Evolutionary conservation across 2,888 invertebrate species (phyloP).

Genomic region (Charanyca ferruginea): DNA sequence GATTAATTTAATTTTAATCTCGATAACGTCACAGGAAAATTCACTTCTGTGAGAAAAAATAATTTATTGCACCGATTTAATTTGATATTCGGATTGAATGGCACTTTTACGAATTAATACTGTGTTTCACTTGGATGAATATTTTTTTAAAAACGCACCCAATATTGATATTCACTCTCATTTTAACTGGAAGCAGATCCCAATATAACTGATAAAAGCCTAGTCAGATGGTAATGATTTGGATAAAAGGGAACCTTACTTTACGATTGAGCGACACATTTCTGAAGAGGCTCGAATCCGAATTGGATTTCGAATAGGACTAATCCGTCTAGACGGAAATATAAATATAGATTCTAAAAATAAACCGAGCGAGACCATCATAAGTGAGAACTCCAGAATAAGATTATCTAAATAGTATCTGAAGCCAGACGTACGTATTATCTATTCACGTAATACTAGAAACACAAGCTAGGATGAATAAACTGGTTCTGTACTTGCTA

Average conservation of each 20-base stretch:
- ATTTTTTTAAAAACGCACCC: background rate
- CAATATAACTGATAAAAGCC: background rate
- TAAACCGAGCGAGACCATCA: slow-evolving; percentile 6
- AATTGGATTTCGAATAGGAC: no score
- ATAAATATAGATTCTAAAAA: slow-evolving; percentile 19
- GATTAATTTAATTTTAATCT: slow-evolving; percentile 68
- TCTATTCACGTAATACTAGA: slow-evolving; percentile 21
- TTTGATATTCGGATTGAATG: slow-evolving; percentile 32
- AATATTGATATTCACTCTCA: slow-evolving; percentile 8
- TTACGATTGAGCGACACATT: slow-evolving; percentile 2
- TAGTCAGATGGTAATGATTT: background rate
- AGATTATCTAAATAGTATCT: slow-evolving; percentile 22
- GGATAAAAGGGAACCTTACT: slow-evolving; percentile 12
- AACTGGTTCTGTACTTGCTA: slow-evolving; percentile 41
- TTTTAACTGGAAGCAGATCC: background rate
- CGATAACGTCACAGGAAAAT: slow-evolving; percentile 60
- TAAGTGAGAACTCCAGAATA: slow-evolving; percentile 20
- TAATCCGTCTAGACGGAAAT: background rate
- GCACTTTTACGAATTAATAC: slow-evolving; percentile 14
- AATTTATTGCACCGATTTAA: slow-evolving; percentile 57
- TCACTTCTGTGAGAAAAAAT: slow-evolving; percentile 54
- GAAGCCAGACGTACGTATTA: slow-evolving; percentile 18
- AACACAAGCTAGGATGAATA: slow-evolving; percentile 31
- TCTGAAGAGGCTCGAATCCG: background rate
- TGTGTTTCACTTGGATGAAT: slow-evolving; percentile 4